Percentiles rank a stretch among this genome's conserved stretches.
phyloP scores from a whole-genome alignment of 2,888 invertebrate genomes.

The Pristionchus entomophagus region DNA sequence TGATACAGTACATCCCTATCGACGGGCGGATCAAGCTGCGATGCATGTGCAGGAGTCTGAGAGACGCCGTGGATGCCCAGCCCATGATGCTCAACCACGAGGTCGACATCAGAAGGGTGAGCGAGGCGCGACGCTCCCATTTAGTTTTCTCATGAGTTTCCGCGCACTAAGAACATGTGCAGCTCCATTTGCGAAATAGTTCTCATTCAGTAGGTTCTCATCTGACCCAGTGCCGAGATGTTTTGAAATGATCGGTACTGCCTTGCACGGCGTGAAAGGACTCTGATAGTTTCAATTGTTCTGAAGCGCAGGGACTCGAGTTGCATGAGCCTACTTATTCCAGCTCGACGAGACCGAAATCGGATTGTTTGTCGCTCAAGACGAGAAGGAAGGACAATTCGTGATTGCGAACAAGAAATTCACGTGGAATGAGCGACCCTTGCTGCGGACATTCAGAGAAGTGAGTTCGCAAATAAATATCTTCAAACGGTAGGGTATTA shows the following conservation, averaged over 20 bases:
- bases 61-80: not conserved
- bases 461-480: too few species aligned
- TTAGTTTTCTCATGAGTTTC: too few species aligned
- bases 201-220: too few species aligned
- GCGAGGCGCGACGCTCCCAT: too few species aligned
- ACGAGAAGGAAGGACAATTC: not conserved
- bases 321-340: not conserved
- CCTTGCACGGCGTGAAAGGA: too few species aligned
- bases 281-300: too few species aligned
- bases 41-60: not conserved
- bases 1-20: not conserved
- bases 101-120: not conserved
- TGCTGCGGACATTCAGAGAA: not conserved
- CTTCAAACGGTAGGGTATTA: too few species aligned
- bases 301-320: too few species aligned
- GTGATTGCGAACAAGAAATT: not conserved
- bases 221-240: too few species aligned
- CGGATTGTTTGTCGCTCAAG: not conserved
- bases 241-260: too few species aligned
- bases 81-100: not conserved
- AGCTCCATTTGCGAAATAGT: too few species aligned
- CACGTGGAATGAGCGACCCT: not conserved
- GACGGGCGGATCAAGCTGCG: not conserved
- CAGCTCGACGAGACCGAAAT: not conserved
- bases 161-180: too few species aligned